Conservation (phyloP, 1,140 invertebrate genomes). For the Drosophila saltans region DNA sequence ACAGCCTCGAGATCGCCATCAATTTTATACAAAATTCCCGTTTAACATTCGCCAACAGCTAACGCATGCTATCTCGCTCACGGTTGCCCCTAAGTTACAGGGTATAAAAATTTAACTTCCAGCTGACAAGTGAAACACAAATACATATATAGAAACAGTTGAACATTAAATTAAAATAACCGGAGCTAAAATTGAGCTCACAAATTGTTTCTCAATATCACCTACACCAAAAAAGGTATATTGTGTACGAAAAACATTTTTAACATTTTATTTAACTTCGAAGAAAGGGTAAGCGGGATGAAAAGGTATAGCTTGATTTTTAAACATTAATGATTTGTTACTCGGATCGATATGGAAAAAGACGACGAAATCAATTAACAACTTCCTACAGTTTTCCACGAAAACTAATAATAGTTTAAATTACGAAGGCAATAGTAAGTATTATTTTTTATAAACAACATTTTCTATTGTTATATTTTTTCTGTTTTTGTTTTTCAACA, state of each 20-base stretch:
- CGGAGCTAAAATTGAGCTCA: no score
- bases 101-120: no score
- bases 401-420: constrained; percentile 42
- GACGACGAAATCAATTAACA: constrained; percentile 63
- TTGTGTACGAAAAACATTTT: not conserved
- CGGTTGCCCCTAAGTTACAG: no score
- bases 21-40: no score
- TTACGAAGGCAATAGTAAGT: constrained; percentile 16
- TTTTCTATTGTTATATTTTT: constrained; percentile 24
- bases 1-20: no score
- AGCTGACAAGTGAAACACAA: no score
- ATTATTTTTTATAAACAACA: constrained; percentile 2
- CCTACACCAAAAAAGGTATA: no score
- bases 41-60: no score
- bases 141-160: no score
- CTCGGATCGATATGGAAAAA: constrained; percentile 40
- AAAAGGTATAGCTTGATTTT: not conserved
- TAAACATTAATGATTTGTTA: constrained; percentile 34
- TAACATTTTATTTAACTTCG: not conserved
- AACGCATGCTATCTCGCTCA: no score
- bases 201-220: no score
- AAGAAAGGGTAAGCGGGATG: not conserved
- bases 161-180: no score
- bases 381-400: constrained; percentile 19
- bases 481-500: constrained; percentile 49